Evolutionary conservation across 1,140 invertebrate genomes (phyloP), one percentile per base, ranked within the genome.

Genomic region (Temnothorax nylanderi): DNA sequence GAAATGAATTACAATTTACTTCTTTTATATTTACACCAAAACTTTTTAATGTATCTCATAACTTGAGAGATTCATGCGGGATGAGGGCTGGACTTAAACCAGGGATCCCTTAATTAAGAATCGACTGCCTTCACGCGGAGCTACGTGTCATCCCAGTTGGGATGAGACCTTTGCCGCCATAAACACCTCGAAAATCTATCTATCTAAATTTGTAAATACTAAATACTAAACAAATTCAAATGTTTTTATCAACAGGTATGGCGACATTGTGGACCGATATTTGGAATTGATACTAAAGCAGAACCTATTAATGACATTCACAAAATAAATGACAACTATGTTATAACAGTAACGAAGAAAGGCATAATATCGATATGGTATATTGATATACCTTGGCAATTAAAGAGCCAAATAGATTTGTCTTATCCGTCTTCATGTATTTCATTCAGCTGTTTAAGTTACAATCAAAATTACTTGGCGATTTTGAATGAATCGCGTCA

Each of bases 301-400:
- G 93, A 93, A 47, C n/a, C 87, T 34, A 87, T 95, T 26, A 90
- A 93, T 67, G 77, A 89, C 41, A 84, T 94, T 71, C 88, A 94
- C 72, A 89, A 88, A 64, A 62, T 95, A 37, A 81, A 85, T 21
- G 62, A 91, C 3, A 88, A 93, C 64, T 71, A 60, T 81, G 37
- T 93, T 16, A 16, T 94, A 37, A 94, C 91, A n/a, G 74, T 95
- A 60, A 90, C 90, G 5, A 58, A 87, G n/a, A 81, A 92, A 67
- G 92, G 92, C 56, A 80, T 88, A 21, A 86, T 94, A 6, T 93
- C 87, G 47, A 89, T 94, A 78, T 95, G 93, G 93, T 56, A 78
- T 49, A 88, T 93, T 1, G 56, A 85, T 44, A 89, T 72, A 21
- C 81, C 84, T 44, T 93, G 93, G 94, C 18, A 62, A 37, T 21